phyloP scores from a whole-genome alignment of 2,113 vertebrate genomes.

The Empidonax alnorum region DNA sequence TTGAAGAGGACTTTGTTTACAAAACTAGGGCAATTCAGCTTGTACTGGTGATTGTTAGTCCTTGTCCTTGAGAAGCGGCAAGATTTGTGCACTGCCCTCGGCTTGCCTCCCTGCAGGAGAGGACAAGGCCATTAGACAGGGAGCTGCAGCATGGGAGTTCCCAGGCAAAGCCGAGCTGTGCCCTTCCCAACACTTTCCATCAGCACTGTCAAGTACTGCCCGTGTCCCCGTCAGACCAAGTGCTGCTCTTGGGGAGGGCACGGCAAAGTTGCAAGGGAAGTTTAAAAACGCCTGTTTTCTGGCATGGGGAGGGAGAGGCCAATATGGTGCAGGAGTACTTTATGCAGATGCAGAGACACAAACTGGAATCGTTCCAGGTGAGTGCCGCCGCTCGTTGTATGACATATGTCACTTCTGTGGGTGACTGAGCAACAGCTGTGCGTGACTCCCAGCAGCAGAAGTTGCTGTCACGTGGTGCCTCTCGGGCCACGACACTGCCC shows the following conservation, averaged over 20 bases:
- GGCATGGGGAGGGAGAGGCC: not conserved
- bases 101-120: not conserved
- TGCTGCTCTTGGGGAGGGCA: not conserved
- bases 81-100: not conserved
- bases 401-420: not conserved
- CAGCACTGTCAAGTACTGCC: not conserved
- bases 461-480: not conserved
- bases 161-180: not conserved
- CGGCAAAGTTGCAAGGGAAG: not conserved
- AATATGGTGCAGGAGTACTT: not conserved
- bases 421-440: not conserved
- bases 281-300: not conserved
- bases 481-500: not conserved
- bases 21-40: not conserved
- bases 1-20: not conserved
- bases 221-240: not conserved
- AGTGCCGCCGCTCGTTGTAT: not conserved
- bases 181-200: rapidly evolving
- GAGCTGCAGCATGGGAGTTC: not conserved
- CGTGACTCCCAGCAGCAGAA: not conserved
- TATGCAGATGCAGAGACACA: not conserved
- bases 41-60: not conserved
- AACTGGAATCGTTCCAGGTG: not conserved
- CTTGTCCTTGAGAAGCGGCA: not conserved
- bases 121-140: not conserved